Evolutionary conservation across 2,113 vertebrate genomes (phyloP), one percentile per base, ranked within the genome.

Genomic region (Motacilla alba): DNA sequence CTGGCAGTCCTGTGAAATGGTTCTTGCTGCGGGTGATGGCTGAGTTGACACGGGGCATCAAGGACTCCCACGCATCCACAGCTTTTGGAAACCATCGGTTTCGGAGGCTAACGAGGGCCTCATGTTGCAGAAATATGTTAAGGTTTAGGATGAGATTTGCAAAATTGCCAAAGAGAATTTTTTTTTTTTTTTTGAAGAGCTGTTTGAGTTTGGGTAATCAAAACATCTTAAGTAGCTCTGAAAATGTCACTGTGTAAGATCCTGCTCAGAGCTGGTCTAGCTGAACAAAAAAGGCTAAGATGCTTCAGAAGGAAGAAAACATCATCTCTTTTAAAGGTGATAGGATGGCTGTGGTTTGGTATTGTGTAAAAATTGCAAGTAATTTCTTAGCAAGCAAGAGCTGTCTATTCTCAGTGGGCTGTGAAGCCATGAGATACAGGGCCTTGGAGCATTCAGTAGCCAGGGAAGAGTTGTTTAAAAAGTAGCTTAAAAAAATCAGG

Each of bases 21-120:
- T 72, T 97, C 83, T 95, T 90, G 95, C 80, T 97, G 95, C 19
- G 5, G 64, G 81, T 91, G 96, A 96, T n/a, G 39, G 30, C 79
- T 83, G 94, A 31, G 33, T 72, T 84, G 76, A 47, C 44, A 18
- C 37, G n/a, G 96, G 96, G 82, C 87, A 84, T 95, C 23, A 6
- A 60, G 91, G 87, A 58, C 30, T 96, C 67, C 82, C 7, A 13
- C 20, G 27, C 63, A 35, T 84, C 83, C 88, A 35, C 66, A 46
- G 83, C 89, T 97, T 89, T 95, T 0, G 21, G 89, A 96, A 89
- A 12, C 77, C 63, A 22, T 84, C 6, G 5, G 26, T 79, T 89
- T 67, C 52, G 13, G 37, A 91, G 92, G 58, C 73, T 94, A 58
- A 64, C 15, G 4, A 88, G 76, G 52, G 56, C 69, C 69, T 86